Evolutionary conservation across 2,888 invertebrate species (phyloP), one percentile per base, ranked within the genome.

Genomic region (Drosophila pullipes): DNA sequence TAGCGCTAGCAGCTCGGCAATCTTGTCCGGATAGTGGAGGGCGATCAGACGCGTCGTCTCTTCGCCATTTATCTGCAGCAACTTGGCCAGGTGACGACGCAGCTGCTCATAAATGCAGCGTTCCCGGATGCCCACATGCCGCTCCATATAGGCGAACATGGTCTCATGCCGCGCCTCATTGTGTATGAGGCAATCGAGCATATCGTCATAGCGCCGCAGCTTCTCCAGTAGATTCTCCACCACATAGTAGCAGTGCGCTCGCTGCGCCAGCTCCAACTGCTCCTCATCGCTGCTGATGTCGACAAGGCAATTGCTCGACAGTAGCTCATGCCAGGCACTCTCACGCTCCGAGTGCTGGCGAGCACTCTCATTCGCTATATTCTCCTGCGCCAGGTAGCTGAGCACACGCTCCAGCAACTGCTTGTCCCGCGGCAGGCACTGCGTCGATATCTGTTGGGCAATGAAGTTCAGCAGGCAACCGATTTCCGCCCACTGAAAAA

Each of bases 291-390:
- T 94, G 68, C 95, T 94, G 70, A 96, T 94, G 88, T 95, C 94
- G 33, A 93, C 92, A 31, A 96, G 93, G 57, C 95, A 94, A 79
- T 95, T 94, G 69, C 95, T 94, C n/a, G 94, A 94, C 16, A 97
- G 93, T 37, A 97, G 93, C 89, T 97, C 96, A 58, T 96, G 93
- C 93, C 96, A 94, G 3, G 96, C 96, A 88, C 96, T 96, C 91
- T 97, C 96, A 44, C 96, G 94, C 91, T 97, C 97, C 70, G 95
- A 95, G 77, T 95, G 95, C 83, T 95, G 94, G 1, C 95, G 93
- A 1, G 86, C 68, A 39, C 90, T 92, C 81, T 93, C 94, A 49
- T 93, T 91, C 33, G 91, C 87, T 28, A 93, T 91, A 89, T 90
- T 65, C 66, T 93, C 92, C 90, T 94, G 95, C 6, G 91, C 90